Base-by-base conservation (phyloP, 2,888 invertebrate species). In the Linnaemya vulpina region DNA sequence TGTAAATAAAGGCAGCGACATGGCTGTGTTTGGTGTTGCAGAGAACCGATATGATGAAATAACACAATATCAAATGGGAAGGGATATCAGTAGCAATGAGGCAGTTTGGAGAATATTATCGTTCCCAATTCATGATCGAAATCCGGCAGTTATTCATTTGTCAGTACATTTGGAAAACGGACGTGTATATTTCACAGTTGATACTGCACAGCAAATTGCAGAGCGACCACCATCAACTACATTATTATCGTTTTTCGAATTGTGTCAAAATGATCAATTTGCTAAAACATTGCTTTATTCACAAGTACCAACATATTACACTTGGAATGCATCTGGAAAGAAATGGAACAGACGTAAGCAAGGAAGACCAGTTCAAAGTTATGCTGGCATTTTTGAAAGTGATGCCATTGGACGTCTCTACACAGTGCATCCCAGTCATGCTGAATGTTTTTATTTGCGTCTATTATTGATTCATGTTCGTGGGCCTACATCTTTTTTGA, bases 281-380 rank as follows among this genome's bases (percentile, higher is more conserved):
- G 62, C 62, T 40, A 17, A 13, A 62, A 62, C 62, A 20, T 22
- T 90, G 87, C 86, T 90, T 30, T 90, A 90, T 87, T 8, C 38
- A 10, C 10, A 40, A 40, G 11, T 11, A 10, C 38, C 38, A 40
- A 8, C 10, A 8, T 40, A 40, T 30, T 30, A 30, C 30, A 30
- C 30, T 30, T 30, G 30, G 30, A 30, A 30, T 30, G 30, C 30
- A 30, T 30, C 30, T 30, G 30, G 30, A 30, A 30, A 30, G 30
- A 30, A 30, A 30, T 30, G 30, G 30, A 30, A 30, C 30, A 30
- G 30, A 30, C 30, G 30, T 30, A 30, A 3, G 30, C 30, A 30
- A 30, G 30, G 30, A 30, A 30, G 30, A 30, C 30, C 30, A 30
- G 30, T 30, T 30, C 30, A 30, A 30, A 5, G 30, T 30, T 30